Conservation (phyloP, 2,113 vertebrate genomes). For the Pleuronectes platessa region DNA sequence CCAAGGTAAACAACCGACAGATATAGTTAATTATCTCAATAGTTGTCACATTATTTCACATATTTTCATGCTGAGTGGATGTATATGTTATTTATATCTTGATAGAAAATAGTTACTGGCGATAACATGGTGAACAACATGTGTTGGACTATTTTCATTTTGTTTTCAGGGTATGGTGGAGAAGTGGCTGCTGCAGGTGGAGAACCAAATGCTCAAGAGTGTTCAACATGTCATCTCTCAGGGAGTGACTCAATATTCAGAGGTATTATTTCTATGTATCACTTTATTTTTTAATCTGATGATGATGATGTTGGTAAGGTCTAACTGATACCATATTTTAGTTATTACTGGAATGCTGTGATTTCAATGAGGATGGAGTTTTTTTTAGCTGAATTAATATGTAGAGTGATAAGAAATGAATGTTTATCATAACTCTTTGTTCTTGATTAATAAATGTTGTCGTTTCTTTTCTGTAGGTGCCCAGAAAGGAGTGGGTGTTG, state of each 20-base stretch:
- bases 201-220: slow-evolving; percentile 88
- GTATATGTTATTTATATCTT: not conserved
- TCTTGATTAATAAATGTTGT: not conserved
- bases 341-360: too few species aligned
- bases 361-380: too few species aligned
- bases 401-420: not conserved
- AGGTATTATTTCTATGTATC: slow-evolving; percentile 75
- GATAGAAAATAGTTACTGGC: not conserved
- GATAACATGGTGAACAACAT: too few species aligned
- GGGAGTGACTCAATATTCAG: slow-evolving; percentile 83
- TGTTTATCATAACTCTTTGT: not conserved
- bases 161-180: slow-evolving; percentile 91
- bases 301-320: too few species aligned
- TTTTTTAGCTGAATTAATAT: not conserved
- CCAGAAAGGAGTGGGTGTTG: slow-evolving; percentile 89
- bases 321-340: too few species aligned
- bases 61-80: not conserved
- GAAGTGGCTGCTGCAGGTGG: slow-evolving; percentile 93
- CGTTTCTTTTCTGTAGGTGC: slow-evolving; percentile 77
- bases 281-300: not conserved
- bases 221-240: slow-evolving; percentile 84
- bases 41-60: too few species aligned
- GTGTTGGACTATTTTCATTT: not conserved
- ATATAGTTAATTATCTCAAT: too few species aligned
- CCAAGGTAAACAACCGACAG: slow-evolving; percentile 82